Conservation (phyloP, 2,113 vertebrate species). For the Anarrhichthys ocellatus region DNA sequence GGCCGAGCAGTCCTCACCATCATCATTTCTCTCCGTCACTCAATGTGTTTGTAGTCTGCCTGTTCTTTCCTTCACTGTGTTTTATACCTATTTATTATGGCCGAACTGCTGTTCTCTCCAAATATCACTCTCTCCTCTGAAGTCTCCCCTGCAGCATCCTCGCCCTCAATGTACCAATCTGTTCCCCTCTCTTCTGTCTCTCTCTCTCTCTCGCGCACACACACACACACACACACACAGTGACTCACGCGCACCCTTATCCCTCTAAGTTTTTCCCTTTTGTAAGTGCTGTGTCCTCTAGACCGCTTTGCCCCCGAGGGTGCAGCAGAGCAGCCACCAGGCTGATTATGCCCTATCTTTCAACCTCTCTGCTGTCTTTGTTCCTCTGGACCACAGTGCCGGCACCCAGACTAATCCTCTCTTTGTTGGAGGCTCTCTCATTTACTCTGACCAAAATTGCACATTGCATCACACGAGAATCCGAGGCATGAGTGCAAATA, state of each 20-base stretch:
- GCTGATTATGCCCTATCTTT: slow-evolving; percentile 72
- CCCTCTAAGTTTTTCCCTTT: slow-evolving; percentile 57
- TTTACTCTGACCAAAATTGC: slow-evolving; percentile 64
- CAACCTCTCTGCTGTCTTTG: slow-evolving; percentile 73
- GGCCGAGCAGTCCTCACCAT: slow-evolving; percentile 17
- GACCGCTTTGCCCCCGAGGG: slow-evolving; percentile 62
- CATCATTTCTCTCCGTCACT: slow-evolving; percentile 15
- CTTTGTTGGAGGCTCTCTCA: slow-evolving; percentile 72
- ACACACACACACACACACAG: too few species aligned
- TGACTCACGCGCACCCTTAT: slow-evolving; percentile 27
- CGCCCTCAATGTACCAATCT: slow-evolving; percentile 22
- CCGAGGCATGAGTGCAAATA: slow-evolving; percentile 17
- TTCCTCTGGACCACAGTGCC: slow-evolving; percentile 67
- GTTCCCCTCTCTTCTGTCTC: slow-evolving; percentile 14
- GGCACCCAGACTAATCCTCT: slow-evolving; percentile 68
- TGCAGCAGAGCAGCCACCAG: slow-evolving; percentile 69
- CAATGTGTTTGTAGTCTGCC: slow-evolving; percentile 37
- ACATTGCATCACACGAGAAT: slow-evolving; percentile 59
- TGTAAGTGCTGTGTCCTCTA: slow-evolving; percentile 66
- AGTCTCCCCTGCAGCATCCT: slow-evolving; percentile 34
- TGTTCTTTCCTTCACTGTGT: background rate
- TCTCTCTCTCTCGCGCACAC: background rate
- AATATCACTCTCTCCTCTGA: slow-evolving; percentile 22
- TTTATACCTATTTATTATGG: slow-evolving; percentile 4
- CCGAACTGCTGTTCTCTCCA: background rate